Evolutionary conservation across 2,797 vertebrate genomes (phyloP).

Genomic region (Galago senegalensis): DNA sequence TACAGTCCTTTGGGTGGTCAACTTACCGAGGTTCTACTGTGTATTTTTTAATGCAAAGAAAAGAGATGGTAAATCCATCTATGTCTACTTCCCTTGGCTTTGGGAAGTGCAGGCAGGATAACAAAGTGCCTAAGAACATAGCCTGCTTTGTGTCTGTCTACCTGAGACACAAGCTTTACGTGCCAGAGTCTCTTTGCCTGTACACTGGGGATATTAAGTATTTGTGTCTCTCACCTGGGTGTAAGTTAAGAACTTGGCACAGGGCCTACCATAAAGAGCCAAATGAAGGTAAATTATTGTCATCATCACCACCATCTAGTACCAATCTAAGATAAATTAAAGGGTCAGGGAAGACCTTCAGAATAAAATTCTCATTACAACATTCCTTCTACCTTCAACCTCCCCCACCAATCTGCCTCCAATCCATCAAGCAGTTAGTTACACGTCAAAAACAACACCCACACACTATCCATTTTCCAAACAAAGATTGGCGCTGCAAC

Average conservation of each 20-base stretch:
- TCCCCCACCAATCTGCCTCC: not conserved
- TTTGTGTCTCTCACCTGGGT: not conserved
- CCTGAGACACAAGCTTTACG: not conserved
- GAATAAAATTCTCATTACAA: not conserved
- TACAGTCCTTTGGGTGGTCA: too few relatives aligned
- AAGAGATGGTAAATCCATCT: not conserved
- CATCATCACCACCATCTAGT: not conserved
- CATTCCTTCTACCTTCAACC: not conserved
- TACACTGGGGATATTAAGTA: not conserved
- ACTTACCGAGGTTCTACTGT: too few relatives aligned
- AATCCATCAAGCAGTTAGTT: not conserved
- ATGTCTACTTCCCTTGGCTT: not conserved
- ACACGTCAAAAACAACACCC: not conserved
- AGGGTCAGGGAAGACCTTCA: not conserved
- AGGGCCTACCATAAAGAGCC: not conserved
- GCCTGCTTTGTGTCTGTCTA: not conserved
- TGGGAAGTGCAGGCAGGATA: not conserved
- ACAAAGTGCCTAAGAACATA: not conserved
- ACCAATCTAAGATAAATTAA: not conserved
- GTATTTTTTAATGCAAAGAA: not conserved
- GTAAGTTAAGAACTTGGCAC: not conserved
- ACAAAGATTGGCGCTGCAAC: not conserved
- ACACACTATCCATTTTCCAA: not conserved
- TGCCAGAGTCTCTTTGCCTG: not conserved
- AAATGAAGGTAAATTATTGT: not conserved